A percentile compares a stretch with the other conserved stretches of the same genome.
Conservation (phyloP, 2,888 invertebrate species). For the Orchesella flavescens region DNA sequence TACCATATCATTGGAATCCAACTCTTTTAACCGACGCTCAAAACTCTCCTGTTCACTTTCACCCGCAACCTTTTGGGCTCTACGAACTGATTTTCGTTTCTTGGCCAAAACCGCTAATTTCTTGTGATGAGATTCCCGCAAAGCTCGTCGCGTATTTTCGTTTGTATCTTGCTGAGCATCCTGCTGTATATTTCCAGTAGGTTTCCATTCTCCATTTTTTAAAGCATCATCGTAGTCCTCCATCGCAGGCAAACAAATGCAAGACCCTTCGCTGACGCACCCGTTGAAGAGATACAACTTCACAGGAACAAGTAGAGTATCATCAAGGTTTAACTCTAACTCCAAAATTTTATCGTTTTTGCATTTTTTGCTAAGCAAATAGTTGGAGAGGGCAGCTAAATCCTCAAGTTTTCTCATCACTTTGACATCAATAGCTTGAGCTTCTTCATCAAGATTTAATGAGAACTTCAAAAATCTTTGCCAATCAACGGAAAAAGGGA, state of each 20-base stretch:
- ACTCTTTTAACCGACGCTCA: background rate
- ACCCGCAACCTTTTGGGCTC: slow-evolving; percentile 30
- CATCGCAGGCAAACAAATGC: slow-evolving; percentile 84
- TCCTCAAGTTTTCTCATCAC: slow-evolving; percentile 7
- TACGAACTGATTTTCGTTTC: slow-evolving; percentile 61
- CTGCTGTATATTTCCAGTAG: background rate
- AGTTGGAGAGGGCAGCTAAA: background rate
- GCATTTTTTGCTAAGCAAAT: background rate
- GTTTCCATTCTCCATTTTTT: too few species aligned
- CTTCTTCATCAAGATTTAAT: slow-evolving; percentile 73
- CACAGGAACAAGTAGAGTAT: slow-evolving; percentile 6
- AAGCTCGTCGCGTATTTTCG: slow-evolving; percentile 77
- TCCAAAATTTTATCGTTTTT: too few species aligned
- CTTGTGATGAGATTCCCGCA: slow-evolving; percentile 79
- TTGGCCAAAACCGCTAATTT: slow-evolving; percentile 71
- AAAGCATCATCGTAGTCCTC: slow-evolving; percentile 73
- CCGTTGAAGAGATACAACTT: slow-evolving; percentile 75
- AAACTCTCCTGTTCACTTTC: background rate
- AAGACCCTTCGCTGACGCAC: slow-evolving; percentile 79
- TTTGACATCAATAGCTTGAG: slow-evolving; percentile 5
- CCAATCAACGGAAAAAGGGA: slow-evolving; percentile 88
- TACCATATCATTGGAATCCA: slow-evolving; percentile 48
- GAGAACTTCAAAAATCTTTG: slow-evolving; percentile 81
- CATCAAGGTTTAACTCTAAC: background rate
- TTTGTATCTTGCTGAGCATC: background rate